phyloP scores from a whole-genome alignment of 2,888 invertebrate species.

The Lithophane semibrunnea region DNA sequence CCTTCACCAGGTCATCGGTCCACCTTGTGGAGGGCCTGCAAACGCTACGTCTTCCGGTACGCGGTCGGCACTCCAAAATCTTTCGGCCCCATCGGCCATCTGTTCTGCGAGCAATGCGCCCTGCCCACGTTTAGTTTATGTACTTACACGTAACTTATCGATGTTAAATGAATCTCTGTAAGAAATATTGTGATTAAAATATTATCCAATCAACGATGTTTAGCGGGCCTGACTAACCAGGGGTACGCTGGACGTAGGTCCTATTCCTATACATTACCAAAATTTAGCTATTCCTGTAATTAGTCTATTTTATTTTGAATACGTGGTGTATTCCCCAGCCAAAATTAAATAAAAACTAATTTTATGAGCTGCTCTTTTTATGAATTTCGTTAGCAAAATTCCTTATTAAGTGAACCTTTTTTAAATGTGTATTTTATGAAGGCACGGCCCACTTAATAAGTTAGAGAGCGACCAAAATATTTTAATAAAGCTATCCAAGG shows the following conservation, averaged over 20 bases:
- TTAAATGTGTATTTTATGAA: constrained; percentile 34
- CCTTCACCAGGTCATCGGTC: no score
- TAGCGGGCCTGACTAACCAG: background rate
- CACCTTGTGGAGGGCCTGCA: no score
- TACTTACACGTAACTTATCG: no score
- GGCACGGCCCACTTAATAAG: constrained; percentile 7
- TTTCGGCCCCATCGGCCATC: no score
- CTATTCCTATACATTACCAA: no score
- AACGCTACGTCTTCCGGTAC: no score
- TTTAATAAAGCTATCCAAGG: constrained; percentile 38
- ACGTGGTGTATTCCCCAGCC: background rate
- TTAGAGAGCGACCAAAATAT: constrained; percentile 22
- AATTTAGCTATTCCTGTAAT: background rate
- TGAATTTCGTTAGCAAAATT: constrained; percentile 10
- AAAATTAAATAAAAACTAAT: constrained; percentile 17
- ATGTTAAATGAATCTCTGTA: background rate
- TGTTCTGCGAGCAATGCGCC: no score
- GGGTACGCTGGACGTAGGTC: background rate
- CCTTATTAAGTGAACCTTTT: constrained; percentile 1
- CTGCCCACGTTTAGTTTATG: no score
- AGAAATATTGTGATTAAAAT: background rate
- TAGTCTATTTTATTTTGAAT: constrained; percentile 1
- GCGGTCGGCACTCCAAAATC: no score
- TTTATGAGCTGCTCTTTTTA: background rate
- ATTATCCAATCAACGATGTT: background rate